Evolutionary conservation across 2,797 vertebrate species (phyloP), one percentile per base, ranked within the genome.

Genomic region (Salmo trutta): DNA sequence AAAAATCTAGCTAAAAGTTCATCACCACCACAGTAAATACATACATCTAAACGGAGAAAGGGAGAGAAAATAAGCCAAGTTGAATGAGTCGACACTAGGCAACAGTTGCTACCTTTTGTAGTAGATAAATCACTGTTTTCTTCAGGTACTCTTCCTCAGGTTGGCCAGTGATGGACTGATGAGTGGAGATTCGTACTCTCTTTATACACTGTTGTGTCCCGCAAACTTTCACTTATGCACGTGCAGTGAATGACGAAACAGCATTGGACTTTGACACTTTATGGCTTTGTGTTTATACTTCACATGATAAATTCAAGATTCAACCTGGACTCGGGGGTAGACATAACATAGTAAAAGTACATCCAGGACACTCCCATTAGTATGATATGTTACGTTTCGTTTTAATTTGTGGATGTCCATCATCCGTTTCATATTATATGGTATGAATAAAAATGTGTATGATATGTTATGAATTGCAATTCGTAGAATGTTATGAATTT

Each of bases 141-240:
- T 7, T 62, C 24, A 27, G n/a, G 6, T 12, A 12, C 59, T 62
- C 17, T 21, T 62, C 24, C 62, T 65, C 21, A 29, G n/a, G 24
- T 24, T 29, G 62, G n/a, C 62, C 21, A 27, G 62, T 12, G 62
- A 65, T 65, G n/a, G 2, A 24, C 1, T 65, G 62, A 65, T 24
- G 62, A 65, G 24, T 24, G 21, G 21, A 71, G 70, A 47, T 47
- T 71, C 8, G 3, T 21, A 12, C 10, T 21, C n/a, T 71, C 21
- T 71, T 71, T 71, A 71, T 71, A 71, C 53, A 71, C n/a, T 5
- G 70, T 65, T 27, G 10, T 24, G 8, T 65, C n/a, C 62, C 4
- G 62, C n/a, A 24, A 7, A 5, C 21, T 10, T 12, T 65, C 21
- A 24, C 21, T 24, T 8, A 24, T 12, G 21, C 62, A 65, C 12